phyloP scores from a whole-genome alignment of 2,797 vertebrate genomes.

The Tinamus major region DNA sequence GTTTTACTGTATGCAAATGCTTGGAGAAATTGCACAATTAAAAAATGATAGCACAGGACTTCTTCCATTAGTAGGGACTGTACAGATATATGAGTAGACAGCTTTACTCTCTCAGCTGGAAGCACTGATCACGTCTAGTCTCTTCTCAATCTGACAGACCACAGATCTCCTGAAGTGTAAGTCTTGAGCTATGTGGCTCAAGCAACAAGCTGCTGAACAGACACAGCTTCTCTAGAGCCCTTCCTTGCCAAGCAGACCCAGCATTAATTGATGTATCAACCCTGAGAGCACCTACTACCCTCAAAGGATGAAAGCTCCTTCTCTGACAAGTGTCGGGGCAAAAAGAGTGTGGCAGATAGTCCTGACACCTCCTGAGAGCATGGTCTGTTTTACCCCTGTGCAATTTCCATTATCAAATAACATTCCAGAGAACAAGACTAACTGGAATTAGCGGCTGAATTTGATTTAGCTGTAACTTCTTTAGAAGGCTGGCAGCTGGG shows the following conservation, averaged over 20 bases:
- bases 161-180: not conserved
- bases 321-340: not conserved
- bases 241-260: not conserved
- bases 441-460: not conserved
- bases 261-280: not conserved
- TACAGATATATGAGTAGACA: not conserved
- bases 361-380: not conserved
- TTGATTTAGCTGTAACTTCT: not conserved
- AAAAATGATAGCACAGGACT: not conserved
- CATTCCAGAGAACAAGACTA: not conserved
- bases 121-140: not conserved
- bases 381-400: not conserved
- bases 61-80: not conserved
- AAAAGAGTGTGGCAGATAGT: not conserved
- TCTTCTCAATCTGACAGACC: not conserved
- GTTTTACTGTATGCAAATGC: not conserved
- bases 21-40: not conserved
- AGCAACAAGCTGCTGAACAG: not conserved
- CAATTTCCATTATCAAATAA: not conserved
- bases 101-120: not conserved
- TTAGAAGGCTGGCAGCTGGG: not conserved
- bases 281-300: fast-evolving
- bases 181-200: not conserved
- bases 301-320: not conserved
- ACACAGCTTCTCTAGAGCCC: not conserved